phyloP scores from a whole-genome alignment of 2,113 vertebrate species.

The Thalassoma bifasciatum region DNA sequence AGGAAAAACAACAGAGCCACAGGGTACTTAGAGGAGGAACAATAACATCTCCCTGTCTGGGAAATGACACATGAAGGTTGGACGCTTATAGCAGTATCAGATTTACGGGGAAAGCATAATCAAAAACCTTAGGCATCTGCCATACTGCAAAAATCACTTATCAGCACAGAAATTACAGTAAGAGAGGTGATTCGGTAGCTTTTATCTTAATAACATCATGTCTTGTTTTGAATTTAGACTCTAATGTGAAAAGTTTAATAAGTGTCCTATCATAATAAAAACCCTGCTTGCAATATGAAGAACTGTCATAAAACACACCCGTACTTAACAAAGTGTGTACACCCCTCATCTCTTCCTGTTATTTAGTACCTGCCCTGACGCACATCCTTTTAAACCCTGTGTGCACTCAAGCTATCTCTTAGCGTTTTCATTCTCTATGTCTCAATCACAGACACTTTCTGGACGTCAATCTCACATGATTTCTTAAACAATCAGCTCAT shows the following conservation, averaged over 20 bases:
- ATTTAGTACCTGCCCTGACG: slow-evolving; percentile 85
- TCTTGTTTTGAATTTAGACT: neutral
- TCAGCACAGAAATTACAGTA: neutral
- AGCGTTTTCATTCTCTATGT: slow-evolving; percentile 19
- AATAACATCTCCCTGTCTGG: slow-evolving; percentile 76
- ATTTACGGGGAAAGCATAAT: slow-evolving; percentile 9
- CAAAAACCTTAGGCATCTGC: neutral
- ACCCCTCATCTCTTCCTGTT: slow-evolving; percentile 84
- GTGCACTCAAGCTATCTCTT: slow-evolving; percentile 73
- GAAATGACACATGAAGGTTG: slow-evolving; percentile 62
- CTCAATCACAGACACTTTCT: neutral
- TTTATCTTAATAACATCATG: neutral
- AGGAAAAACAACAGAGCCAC: slow-evolving; percentile 81
- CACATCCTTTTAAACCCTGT: slow-evolving; percentile 83
- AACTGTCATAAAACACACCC: slow-evolving; percentile 79
- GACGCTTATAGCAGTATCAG: slow-evolving; percentile 9
- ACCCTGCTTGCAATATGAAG: slow-evolving; percentile 33
- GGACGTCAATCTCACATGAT: neutral
- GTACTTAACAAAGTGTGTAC: slow-evolving; percentile 78
- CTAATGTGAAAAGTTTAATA: slow-evolving; percentile 3
- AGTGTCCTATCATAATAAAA: slow-evolving; percentile 23
- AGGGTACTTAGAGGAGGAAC: slow-evolving; percentile 70
- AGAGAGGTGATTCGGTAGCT: neutral
- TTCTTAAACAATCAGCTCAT: neutral
- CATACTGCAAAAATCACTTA: neutral